Evolutionary conservation across 2,888 invertebrate genomes (phyloP), one percentile per base, ranked within the genome.

Genomic region (Colletes collaris): DNA sequence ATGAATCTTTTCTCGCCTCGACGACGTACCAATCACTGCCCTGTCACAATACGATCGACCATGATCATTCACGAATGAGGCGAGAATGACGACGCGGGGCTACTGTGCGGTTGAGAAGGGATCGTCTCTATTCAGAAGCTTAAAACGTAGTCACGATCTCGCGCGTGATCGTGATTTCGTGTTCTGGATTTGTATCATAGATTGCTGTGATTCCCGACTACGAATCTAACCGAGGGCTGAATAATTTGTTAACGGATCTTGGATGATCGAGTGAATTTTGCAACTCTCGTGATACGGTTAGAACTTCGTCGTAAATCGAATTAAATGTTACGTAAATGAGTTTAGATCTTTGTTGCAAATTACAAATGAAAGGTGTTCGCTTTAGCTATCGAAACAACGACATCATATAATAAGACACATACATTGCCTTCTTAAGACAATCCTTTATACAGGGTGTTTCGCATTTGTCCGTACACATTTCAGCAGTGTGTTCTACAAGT

Each of bases 111-210:
- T 83, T 70, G 85, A 87, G 82, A 86, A 88, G 84, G 76, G 78
- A 86, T 79, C 72, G 59, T 71, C 79, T 56, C 85, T 79, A 88
- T 88, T 88, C 88, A 88, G 46, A 16, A 44, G 69, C 59, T 66
- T 70, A 66, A 70, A 68, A 73, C 67, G 65, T 50, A 80, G 82
- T 90, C 90, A 91, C 88, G 88, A 86, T 83, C 81, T 63, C 69
- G 86, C 81, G 82, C 92, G 91, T 90, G 91, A 90, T 89, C 86
- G 81, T 77, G 82, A 86, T 86, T 85, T 79, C 76, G 76, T 85
- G 83, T 68, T 71, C 76, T 79, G 89, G 90, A 89, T 91, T 91
- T 87, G 81, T 73, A 16, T 13, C 35, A 63, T 16, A 62, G 69
- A 81, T 74, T 64, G 64, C 67, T 46, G 3, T 10, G 74, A 72